Evolutionary conservation across 2,113 vertebrate species (phyloP).

Genomic region (Polypterus senegalus): DNA sequence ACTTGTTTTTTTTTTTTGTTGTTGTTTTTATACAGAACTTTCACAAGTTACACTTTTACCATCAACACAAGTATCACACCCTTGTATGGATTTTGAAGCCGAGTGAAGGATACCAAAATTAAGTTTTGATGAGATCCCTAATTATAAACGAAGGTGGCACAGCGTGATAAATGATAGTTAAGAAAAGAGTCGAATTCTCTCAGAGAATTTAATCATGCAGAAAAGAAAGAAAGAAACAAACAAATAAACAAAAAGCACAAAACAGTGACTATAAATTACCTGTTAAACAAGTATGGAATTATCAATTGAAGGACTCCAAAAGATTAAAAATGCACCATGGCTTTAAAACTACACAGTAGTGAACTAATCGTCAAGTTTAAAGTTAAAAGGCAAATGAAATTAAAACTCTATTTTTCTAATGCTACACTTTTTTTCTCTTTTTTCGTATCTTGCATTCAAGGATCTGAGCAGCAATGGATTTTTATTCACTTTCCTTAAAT

Average conservation of each 20-base stretch:
- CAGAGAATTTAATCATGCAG: conserved; percentile 89
- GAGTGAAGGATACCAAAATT: conserved; percentile 24
- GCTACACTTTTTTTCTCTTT: too few relatives aligned
- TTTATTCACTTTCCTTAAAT: too few relatives aligned
- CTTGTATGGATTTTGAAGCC: conserved; percentile 15
- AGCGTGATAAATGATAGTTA: conserved; percentile 40
- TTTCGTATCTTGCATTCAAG: too few relatives aligned
- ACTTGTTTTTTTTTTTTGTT: conserved; percentile 41
- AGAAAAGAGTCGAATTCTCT: conserved; percentile 89
- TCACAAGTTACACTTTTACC: conserved; percentile 51
- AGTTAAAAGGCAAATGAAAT: conserved; percentile 37
- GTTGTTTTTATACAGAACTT: conserved; percentile 50
- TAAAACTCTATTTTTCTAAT: background rate
- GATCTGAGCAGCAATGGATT: too few relatives aligned
- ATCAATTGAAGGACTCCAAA: conserved; percentile 22
- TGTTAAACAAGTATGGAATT: conserved; percentile 33
- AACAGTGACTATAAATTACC: conserved; percentile 63
- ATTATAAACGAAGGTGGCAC: conserved; percentile 34
- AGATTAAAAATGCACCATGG: conserved; percentile 32
- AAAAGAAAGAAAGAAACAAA: too few relatives aligned
- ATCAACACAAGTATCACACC: conserved; percentile 47
- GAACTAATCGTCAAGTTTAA: conserved; percentile 41
- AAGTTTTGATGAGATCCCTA: conserved; percentile 29
- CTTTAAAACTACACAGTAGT: conserved; percentile 65
- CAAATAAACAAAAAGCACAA: conserved; percentile 62